Evolutionary conservation across 1,140 invertebrate species (phyloP), one percentile per base, ranked within the genome.

Genomic region (Tetraneura akinire): DNA sequence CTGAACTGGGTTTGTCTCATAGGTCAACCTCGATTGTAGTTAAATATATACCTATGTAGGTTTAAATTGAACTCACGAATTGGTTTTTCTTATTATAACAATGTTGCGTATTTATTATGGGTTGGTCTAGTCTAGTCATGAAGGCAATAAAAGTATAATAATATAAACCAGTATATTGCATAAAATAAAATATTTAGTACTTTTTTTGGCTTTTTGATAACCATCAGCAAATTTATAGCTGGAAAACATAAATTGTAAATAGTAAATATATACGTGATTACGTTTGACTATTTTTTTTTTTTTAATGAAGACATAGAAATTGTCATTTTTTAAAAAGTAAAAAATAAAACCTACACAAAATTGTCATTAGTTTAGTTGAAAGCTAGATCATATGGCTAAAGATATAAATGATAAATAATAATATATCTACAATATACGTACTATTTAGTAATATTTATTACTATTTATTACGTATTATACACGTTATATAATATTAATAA

Each of bases 61-160:
- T 37, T 4, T 37, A 14, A n/a, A 21, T 13, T 21, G 64, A 66
- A 66, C 6, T 42, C 29, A 62, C 62, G 62, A 64, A 68, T 68
- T 68, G 64, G 64, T 42, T 68, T 68, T 37, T n/a, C n/a, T 64
- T 21, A 64, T 64, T 64, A 64, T 64, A 64, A 42, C 32, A 8
- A 64, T 42, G 32, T 64, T 64, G n/a, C 62, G 62, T 16, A 64
- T 11, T 37, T 23, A 29, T 1, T 18, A 37, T 37, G 62, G 32
- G 18, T 64, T 64, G 29, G 18, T 64, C 29, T 37, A 16, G 18
- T 64, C 29, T 37, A 9, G 32, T 37, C n/a, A n/a, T n/a, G n/a
- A n/a, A n/a, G n/a, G n/a, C n/a, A n/a, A n/a, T n/a, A n/a, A n/a
- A n/a, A n/a, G n/a, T n/a, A n/a, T n/a, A n/a, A n/a, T 64, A 62